Conservation (phyloP, 1,140 invertebrate genomes). For the Trichonephila clavata region DNA sequence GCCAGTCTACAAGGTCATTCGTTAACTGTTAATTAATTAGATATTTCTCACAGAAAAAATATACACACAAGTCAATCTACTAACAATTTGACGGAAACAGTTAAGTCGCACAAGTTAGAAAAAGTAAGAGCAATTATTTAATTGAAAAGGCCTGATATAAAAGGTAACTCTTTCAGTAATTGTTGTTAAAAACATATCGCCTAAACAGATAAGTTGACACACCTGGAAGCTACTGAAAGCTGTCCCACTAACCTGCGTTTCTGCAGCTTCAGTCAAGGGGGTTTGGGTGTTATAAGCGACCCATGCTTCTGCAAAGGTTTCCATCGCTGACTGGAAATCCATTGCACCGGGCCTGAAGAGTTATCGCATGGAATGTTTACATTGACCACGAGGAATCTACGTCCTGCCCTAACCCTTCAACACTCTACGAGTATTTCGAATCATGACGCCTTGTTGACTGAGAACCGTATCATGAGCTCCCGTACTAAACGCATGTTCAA, state of each 20-base stretch:
- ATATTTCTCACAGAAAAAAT: neutral
- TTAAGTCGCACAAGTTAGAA: neutral
- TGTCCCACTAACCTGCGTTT: slow-evolving; percentile 80
- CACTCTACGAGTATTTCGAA: slow-evolving; percentile 71
- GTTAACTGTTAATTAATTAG: neutral
- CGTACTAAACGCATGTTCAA: slow-evolving; percentile 73
- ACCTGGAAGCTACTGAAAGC: slow-evolving; percentile 50
- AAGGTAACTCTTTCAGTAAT: neutral
- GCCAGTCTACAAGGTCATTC: neutral
- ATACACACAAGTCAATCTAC: slow-evolving; percentile 9
- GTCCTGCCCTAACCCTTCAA: slow-evolving; percentile 70
- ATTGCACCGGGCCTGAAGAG: slow-evolving; percentile 82
- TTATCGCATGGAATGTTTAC: slow-evolving; percentile 74
- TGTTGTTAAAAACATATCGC: slow-evolving; percentile 3
- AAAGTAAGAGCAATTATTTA: neutral
- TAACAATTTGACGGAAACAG: neutral
- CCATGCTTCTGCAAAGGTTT: slow-evolving; percentile 98
- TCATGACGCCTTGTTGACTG: slow-evolving; percentile 76
- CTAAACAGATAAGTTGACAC: slow-evolving; percentile 38
- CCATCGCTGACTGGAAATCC: slow-evolving; percentile 98
- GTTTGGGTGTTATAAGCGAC: slow-evolving; percentile 93
- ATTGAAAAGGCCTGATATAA: neutral
- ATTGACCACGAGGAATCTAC: slow-evolving; percentile 73
- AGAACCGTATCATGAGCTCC: slow-evolving; percentile 64
- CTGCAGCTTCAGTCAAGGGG: slow-evolving; percentile 80